These are phyloP conservation scores for Adrianichthys oophorus DNA, from an alignment of 2,797 vertebrate genomes.

Conservation along the genomic window DNA sequence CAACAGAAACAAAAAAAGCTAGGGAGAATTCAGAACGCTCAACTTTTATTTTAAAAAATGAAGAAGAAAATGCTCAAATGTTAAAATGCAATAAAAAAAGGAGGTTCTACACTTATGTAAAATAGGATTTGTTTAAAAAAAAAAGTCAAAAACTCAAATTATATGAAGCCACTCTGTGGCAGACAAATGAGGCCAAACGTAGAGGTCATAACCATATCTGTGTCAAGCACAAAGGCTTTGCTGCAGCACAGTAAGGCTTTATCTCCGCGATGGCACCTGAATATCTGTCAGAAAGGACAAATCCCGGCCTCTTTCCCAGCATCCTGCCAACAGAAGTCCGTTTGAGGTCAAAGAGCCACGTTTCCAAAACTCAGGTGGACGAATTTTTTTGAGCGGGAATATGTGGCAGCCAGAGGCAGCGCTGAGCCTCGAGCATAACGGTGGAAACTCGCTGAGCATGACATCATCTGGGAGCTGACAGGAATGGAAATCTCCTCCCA, in stretches of 20 bases:
- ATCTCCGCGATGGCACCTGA: constrained; percentile 51
- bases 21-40: too few species aligned
- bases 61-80: neutral
- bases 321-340: constrained; percentile 22
- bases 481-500: constrained; percentile 76
- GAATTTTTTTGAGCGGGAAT: constrained; percentile 38
- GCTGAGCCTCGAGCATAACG: constrained; percentile 62
- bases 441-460: constrained; percentile 71
- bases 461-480: constrained; percentile 72
- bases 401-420: constrained; percentile 51
- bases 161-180: constrained; percentile 27
- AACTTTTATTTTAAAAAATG: too few species aligned
- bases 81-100: neutral
- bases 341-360: constrained; percentile 3
- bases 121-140: neutral
- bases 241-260: constrained; percentile 19
- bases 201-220: constrained; percentile 74
- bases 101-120: neutral
- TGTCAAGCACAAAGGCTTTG: constrained; percentile 46
- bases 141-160: neutral
- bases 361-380: constrained; percentile 50
- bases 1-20: too few species aligned
- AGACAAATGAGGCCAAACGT: constrained; percentile 40
- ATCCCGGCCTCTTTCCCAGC: constrained; percentile 17
- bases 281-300: constrained; percentile 16